These are phyloP conservation scores for Microplitis deprimator DNA, from an alignment of 2,888 invertebrate species.

Conservation along the genomic window DNA sequence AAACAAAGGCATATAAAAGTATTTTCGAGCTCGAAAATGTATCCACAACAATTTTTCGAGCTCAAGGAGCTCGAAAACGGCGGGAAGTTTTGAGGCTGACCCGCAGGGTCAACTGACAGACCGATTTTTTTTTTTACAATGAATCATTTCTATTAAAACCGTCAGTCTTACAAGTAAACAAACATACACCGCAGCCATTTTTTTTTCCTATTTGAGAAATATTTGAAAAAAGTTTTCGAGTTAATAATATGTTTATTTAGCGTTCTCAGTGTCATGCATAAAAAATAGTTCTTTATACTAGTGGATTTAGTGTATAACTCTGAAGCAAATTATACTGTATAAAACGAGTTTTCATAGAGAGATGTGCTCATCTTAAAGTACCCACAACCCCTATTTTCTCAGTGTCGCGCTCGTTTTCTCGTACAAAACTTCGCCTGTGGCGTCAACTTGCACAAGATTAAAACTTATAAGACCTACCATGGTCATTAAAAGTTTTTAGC, in stretches of 20 bases:
- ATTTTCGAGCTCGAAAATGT: too few species aligned
- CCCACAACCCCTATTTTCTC: constrained; percentile 49
- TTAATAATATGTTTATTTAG: background rate
- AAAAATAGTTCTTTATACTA: constrained; percentile 16
- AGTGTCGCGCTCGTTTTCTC: background rate
- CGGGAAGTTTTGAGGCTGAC: too few species aligned
- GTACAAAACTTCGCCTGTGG: constrained; percentile 6
- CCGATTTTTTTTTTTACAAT: too few species aligned
- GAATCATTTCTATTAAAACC: too few species aligned
- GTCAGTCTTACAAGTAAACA: too few species aligned
- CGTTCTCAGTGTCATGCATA: constrained; percentile 17
- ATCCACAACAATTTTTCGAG: too few species aligned
- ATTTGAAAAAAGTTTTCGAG: background rate
- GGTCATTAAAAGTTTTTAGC: constrained; percentile 62
- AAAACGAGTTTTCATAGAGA: constrained; percentile 52
- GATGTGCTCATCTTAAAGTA: constrained; percentile 57
- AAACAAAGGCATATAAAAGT: too few species aligned
- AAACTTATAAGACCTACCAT: constrained; percentile 46
- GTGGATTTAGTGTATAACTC: constrained; percentile 40
- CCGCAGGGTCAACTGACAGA: too few species aligned
- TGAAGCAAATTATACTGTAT: constrained; percentile 55
- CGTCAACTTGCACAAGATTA: constrained; percentile 27
- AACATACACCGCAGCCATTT: too few species aligned
- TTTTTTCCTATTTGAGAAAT: background rate
- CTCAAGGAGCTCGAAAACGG: too few species aligned